phyloP scores from a whole-genome alignment of 1,140 invertebrate genomes.

The Dreissena rostriformis region DNA sequence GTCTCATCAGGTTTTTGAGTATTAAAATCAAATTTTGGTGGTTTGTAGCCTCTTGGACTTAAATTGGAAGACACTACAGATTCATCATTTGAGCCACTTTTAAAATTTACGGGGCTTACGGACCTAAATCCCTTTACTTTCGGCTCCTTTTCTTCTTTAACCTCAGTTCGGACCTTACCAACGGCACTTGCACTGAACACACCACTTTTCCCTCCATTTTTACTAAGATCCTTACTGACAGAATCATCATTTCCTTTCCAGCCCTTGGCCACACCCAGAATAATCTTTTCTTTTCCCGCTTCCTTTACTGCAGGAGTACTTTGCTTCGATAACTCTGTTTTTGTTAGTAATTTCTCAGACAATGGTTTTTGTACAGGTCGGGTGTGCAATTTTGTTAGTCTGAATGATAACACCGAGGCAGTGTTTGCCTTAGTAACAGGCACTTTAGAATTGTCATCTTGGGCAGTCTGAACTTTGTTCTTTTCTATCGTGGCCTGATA shows the following conservation, averaged over 20 bases:
- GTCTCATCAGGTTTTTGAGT: slow-evolving; percentile 2
- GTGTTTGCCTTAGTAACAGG: slow-evolving; percentile 12
- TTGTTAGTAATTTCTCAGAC: background rate
- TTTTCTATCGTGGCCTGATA: slow-evolving; percentile 32
- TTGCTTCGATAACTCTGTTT: slow-evolving; percentile 4
- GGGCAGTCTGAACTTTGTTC: slow-evolving; percentile 20
- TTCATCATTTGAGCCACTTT: slow-evolving; percentile 24
- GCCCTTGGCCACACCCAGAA: slow-evolving; percentile 42
- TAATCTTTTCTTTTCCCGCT: slow-evolving; percentile 12
- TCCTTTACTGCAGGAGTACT: slow-evolving; percentile 10
- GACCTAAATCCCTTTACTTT: slow-evolving; percentile 46
- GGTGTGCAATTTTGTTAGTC: slow-evolving; percentile 47
- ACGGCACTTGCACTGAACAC: slow-evolving; percentile 40
- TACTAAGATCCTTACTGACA: background rate
- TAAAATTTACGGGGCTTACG: slow-evolving; percentile 36
- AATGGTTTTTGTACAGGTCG: slow-evolving; percentile 1
- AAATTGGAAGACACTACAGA: slow-evolving; percentile 36
- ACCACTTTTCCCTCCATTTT: background rate
- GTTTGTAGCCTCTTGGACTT: slow-evolving; percentile 22
- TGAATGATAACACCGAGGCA: slow-evolving; percentile 27
- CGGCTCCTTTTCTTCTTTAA: slow-evolving; percentile 1
- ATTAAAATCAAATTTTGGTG: background rate
- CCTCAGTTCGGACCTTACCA: slow-evolving; percentile 28
- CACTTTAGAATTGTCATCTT: slow-evolving; percentile 4
- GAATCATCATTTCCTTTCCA: slow-evolving; percentile 28